phyloP scores from a whole-genome alignment of 2,797 vertebrate species.

The Harpagifer antarcticus region DNA sequence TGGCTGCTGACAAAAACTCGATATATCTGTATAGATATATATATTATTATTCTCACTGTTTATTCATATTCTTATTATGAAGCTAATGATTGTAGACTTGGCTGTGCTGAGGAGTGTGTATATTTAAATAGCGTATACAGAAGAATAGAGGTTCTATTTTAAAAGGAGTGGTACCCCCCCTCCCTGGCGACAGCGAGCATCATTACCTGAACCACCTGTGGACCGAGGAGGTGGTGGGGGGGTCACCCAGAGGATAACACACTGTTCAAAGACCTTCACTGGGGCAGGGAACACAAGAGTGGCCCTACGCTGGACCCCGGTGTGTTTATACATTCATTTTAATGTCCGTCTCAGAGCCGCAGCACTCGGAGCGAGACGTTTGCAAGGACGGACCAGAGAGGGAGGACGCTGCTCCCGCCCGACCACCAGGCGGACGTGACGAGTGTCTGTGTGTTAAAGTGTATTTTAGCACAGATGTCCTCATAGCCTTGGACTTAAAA shows the following conservation, averaged over 20 bases:
- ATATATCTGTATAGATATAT: conserved; percentile 41
- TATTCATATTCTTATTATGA: conserved; percentile 81
- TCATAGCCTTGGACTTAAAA: conserved; percentile 49
- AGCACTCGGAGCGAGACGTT: conserved; percentile 23
- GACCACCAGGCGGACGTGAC: neutral
- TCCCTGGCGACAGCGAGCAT: conserved; percentile 42
- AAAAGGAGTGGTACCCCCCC: conserved; percentile 64
- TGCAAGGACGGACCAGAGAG: conserved; percentile 18
- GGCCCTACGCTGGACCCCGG: conserved; percentile 24
- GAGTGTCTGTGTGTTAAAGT: conserved; percentile 37
- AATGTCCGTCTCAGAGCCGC: conserved; percentile 20
- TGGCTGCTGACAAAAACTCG: conserved; percentile 88
- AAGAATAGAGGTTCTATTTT: conserved; percentile 80
- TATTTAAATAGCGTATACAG: conserved; percentile 83
- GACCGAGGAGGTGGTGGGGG: conserved; percentile 17
- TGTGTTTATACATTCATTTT: conserved; percentile 24
- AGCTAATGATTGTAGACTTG: conserved; percentile 88
- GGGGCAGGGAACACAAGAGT: conserved; percentile 29
- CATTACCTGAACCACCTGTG: conserved; percentile 64
- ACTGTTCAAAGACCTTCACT: conserved; percentile 33
- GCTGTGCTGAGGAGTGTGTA: conserved; percentile 84
- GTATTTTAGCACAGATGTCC: conserved; percentile 62
- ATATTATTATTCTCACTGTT: conserved; percentile 77
- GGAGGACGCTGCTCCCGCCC: neutral
- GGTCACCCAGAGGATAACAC: conserved; percentile 9